phyloP scores from a whole-genome alignment of 2,113 vertebrate species.

The Muntiacus muntjak region DNA sequence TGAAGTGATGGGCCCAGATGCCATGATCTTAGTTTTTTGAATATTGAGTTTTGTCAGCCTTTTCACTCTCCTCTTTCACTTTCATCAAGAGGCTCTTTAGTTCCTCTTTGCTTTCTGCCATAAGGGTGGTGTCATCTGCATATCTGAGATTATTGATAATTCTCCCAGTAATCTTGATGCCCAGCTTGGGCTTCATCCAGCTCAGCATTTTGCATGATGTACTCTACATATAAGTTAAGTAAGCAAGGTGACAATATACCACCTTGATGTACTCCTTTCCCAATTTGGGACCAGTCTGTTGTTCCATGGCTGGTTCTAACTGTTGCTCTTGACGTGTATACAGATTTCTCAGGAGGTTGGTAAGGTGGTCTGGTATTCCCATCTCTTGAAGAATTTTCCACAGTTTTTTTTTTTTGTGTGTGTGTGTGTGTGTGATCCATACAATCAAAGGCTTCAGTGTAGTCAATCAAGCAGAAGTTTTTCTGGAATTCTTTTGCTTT shows the following conservation, averaged over 20 bases:
- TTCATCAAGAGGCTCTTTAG: not conserved
- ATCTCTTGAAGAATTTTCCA: not conserved
- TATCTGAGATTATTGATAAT: not conserved
- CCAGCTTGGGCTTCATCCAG: not conserved
- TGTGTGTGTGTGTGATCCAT: not conserved
- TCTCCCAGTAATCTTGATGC: not conserved
- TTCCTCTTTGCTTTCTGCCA: not conserved
- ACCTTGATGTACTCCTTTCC: not conserved
- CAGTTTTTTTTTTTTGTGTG: not conserved
- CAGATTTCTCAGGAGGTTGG: not conserved
- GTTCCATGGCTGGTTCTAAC: not conserved
- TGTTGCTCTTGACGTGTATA: not conserved
- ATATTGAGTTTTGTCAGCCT: not conserved
- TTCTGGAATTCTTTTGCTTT: not conserved
- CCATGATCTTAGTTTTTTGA: not conserved
- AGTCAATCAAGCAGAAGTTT: not conserved
- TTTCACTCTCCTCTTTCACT: not conserved
- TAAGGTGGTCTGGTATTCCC: not conserved
- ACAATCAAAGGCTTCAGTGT: not conserved
- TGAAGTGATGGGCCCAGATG: not conserved
- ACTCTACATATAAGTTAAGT: not conserved
- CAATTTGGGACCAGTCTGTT: not conserved
- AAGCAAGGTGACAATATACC: not conserved
- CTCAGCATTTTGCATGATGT: not conserved
- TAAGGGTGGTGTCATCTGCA: not conserved